phyloP scores from a whole-genome alignment of 1,140 invertebrate species.

The Cydia fagiglandana region DNA sequence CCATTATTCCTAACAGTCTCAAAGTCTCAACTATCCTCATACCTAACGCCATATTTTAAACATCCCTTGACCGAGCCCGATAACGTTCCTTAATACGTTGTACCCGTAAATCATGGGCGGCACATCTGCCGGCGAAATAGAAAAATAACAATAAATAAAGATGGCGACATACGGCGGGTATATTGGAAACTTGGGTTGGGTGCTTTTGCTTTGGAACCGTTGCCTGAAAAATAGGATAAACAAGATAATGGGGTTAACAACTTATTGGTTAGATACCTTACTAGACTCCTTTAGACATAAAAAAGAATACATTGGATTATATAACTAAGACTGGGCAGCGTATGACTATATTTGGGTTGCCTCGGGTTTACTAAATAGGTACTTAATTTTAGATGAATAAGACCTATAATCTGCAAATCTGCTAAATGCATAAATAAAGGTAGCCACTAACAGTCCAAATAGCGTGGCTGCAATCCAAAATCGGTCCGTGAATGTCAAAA shows the following conservation, averaged over 20 bases:
- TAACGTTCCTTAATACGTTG: constrained; percentile 68
- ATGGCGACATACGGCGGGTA: constrained; percentile 54
- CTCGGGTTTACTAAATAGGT: no score
- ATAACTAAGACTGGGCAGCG: no score
- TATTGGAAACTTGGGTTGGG: constrained; percentile 26
- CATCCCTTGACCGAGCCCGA: constrained; percentile 49
- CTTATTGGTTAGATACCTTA: background rate
- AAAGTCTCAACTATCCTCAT: constrained; percentile 3
- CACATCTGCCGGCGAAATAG: constrained; percentile 78
- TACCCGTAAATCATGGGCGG: constrained; percentile 70
- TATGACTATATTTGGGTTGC: no score
- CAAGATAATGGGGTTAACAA: background rate
- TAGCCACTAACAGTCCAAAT: no score
- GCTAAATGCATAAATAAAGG: no score
- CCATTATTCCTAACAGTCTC: background rate
- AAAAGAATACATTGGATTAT: background rate
- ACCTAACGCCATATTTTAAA: constrained; percentile 23
- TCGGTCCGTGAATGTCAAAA: no score
- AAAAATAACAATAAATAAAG: constrained; percentile 79
- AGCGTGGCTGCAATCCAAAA: no score
- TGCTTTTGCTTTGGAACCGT: background rate
- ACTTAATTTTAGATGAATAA: no score
- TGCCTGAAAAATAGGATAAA: constrained; percentile 13
- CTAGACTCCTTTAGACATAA: background rate
- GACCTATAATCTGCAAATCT: no score